Evolutionary conservation across 2,888 invertebrate species (phyloP), one percentile per base, ranked within the genome.

Genomic region (Agonum fuliginosum): DNA sequence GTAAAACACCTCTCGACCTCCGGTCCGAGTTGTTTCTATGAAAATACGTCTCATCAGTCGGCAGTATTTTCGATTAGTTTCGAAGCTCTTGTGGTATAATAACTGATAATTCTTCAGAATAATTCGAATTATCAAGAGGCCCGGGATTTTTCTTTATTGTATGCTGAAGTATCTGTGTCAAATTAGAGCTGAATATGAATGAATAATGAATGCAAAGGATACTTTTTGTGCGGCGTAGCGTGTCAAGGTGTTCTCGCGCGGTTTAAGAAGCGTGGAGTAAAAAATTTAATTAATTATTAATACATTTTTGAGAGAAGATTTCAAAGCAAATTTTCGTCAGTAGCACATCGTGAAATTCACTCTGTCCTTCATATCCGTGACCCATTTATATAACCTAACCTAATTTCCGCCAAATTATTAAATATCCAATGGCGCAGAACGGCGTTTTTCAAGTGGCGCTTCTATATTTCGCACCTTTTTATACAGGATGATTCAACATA

Each of bases 381-480:
- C 70, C 70, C 70, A 70, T 70, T 70, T 70, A 22, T 27, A 17
- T 43, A 70, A 70, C 24, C 14, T 70, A 70, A 46, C 70, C 70
- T 30, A 46, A 70, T 70, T 70, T 70, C 70, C 70, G 67, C 41
- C 41, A 67, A 41, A 67, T 65, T 67, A 41, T 67, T 67, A 67
- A 67, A 67, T 41, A 67, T 37, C 67, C 19, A 67, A 17, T 22
- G 20, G n/a, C 19, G 67, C 41, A n/a, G n/a, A n/a, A n/a, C 20
- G 41, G 20, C 19, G 37, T n/a, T n/a, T n/a, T n/a, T n/a, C n/a
- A n/a, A n/a, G n/a, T n/a, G n/a, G n/a, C n/a, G n/a, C n/a, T n/a
- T n/a, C n/a, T n/a, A n/a, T n/a, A n/a, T n/a, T n/a, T n/a, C n/a
- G n/a, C n/a, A n/a, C n/a, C n/a, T n/a, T n/a, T n/a, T n/a, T n/a